Evolutionary conservation across 2,797 vertebrate species (phyloP).

Genomic region (Coregonus ussuriensis): DNA sequence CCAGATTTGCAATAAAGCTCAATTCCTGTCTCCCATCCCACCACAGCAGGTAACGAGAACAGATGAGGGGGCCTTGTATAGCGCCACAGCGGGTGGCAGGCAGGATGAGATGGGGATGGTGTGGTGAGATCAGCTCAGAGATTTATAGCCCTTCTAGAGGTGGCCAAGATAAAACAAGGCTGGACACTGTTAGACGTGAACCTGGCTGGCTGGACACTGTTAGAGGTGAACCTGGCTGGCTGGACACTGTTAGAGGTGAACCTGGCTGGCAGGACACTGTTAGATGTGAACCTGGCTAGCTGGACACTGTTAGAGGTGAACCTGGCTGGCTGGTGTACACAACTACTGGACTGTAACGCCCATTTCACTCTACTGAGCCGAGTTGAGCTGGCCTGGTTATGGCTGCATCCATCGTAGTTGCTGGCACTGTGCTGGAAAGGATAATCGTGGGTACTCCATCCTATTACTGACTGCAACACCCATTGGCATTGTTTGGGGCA

Average conservation of each 20-base stretch:
- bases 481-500: slow-evolving; percentile 55
- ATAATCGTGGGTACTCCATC: background rate
- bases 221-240: slow-evolving; percentile 4
- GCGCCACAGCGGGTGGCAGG: slow-evolving; percentile 51
- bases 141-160: slow-evolving; percentile 66
- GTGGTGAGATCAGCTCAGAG: slow-evolving; percentile 61
- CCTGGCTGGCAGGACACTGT: slow-evolving; percentile 28
- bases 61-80: slow-evolving; percentile 66
- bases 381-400: background rate
- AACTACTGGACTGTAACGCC: background rate
- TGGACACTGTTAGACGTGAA: slow-evolving; percentile 58
- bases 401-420: background rate
- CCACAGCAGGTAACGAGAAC: slow-evolving; percentile 76
- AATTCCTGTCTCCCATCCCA: slow-evolving; percentile 68
- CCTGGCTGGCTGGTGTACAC: slow-evolving; percentile 21
- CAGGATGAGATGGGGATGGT: slow-evolving; percentile 57
- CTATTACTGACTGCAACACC: slow-evolving; percentile 38
- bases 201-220: slow-evolving; percentile 22
- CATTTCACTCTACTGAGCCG: background rate
- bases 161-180: slow-evolving; percentile 62
- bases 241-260: slow-evolving; percentile 58
- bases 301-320: slow-evolving; percentile 58
- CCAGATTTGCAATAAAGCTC: slow-evolving; percentile 67
- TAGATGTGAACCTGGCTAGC: slow-evolving; percentile 5
- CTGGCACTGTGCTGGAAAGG: background rate